These are phyloP conservation scores for Volucella bombylans DNA, from an alignment of 2,888 invertebrate species.

Conservation along the genomic window DNA sequence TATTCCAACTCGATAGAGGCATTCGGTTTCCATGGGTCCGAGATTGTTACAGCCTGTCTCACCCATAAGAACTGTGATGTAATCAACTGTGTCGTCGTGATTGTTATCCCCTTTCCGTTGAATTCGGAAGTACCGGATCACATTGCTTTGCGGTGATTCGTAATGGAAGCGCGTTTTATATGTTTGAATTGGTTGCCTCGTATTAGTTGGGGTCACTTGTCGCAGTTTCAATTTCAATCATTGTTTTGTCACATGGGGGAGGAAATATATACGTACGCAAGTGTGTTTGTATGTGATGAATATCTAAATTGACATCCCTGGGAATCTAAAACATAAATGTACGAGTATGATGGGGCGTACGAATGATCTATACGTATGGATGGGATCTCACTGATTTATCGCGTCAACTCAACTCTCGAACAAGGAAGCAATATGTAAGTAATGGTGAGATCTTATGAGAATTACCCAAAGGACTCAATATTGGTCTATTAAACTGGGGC, in stretches of 20 bases:
- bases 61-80: constrained; percentile 26
- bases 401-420: too few species aligned
- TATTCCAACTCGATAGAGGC: constrained; percentile 34
- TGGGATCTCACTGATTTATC: too few species aligned
- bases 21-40: constrained; percentile 32
- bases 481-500: too few species aligned
- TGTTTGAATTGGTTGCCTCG: constrained; percentile 38
- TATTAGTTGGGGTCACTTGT: constrained; percentile 67
- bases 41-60: constrained; percentile 28
- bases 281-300: not conserved
- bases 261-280: constrained; percentile 27
- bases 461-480: too few species aligned
- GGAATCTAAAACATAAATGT: constrained; percentile 35
- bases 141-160: constrained; percentile 54
- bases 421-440: too few species aligned
- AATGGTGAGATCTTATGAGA: too few species aligned
- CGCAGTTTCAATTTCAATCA: constrained; percentile 68
- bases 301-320: constrained; percentile 36
- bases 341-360: too few species aligned
- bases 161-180: constrained; percentile 55
- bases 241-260: constrained; percentile 54
- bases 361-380: too few species aligned
- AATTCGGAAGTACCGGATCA: constrained; percentile 68
- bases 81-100: constrained; percentile 47
- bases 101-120: constrained; percentile 21